A percentile compares a stretch with the other conserved stretches of the same genome.
These are phyloP conservation scores for Setipinna tenuifilis DNA, from an alignment of 2,797 vertebrate genomes.

Conservation along the genomic window DNA sequence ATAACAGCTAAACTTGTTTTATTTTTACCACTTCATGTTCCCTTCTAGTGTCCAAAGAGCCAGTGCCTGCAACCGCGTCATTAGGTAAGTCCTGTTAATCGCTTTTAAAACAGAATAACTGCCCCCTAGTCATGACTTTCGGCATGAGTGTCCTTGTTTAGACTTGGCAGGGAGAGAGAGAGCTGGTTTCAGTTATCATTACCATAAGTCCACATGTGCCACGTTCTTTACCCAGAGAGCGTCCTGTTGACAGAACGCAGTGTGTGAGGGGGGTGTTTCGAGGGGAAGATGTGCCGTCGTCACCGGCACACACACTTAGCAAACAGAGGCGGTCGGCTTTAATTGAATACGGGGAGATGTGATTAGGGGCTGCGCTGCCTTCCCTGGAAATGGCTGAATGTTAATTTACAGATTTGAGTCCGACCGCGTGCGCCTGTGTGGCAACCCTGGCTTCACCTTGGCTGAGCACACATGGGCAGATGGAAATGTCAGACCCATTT, in stretches of 20 bases:
- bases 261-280: neutral
- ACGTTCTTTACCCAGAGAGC: slow-evolving; percentile 6
- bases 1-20: neutral
- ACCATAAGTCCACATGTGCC: slow-evolving; percentile 19
- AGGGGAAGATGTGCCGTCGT: neutral
- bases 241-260: slow-evolving; percentile 13
- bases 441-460: neutral
- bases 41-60: slow-evolving; percentile 82
- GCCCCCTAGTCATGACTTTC: neutral
- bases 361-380: neutral
- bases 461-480: slow-evolving; percentile 40
- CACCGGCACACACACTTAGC: neutral
- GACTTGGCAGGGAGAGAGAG: neutral
- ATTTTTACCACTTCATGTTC: slow-evolving; percentile 26
- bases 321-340: neutral
- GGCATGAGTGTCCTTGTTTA: neutral
- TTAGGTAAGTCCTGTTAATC: slow-evolving; percentile 73
- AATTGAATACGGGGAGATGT: slow-evolving; percentile 21
- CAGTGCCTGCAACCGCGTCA: slow-evolving; percentile 80
- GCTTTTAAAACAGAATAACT: neutral
- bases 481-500: slow-evolving; percentile 56
- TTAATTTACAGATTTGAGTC: slow-evolving; percentile 40
- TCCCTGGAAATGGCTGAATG: slow-evolving; percentile 28
- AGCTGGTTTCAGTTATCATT: neutral
- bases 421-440: neutral